Percentiles rank a stretch among this genome's conserved stretches.
phyloP scores from a whole-genome alignment of 2,113 vertebrate species.

The Kryptolebias marmoratus region DNA sequence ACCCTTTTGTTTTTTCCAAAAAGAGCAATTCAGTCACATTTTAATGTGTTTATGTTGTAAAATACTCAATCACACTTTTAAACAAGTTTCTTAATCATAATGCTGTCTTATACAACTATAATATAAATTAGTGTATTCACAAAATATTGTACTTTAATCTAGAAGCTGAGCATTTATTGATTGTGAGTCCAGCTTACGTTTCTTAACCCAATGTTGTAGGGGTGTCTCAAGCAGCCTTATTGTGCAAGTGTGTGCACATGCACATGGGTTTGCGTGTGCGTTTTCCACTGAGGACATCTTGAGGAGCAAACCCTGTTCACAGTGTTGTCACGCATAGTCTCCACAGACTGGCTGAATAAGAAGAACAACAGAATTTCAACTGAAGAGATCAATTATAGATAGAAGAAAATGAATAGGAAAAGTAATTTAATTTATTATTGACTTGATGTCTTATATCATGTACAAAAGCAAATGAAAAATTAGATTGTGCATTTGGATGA shows the following conservation, averaged over 20 bases:
- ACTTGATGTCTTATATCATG: constrained; percentile 86
- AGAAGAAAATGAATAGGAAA: constrained; percentile 85
- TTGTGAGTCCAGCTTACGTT: background rate
- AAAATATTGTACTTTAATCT: background rate
- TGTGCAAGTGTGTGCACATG: constrained; percentile 8
- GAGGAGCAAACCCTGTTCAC: constrained; percentile 60
- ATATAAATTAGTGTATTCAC: background rate
- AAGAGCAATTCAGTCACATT: background rate
- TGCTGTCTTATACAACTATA: background rate
- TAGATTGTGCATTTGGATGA: constrained; percentile 84
- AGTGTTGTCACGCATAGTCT: constrained; percentile 79
- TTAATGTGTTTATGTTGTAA: background rate
- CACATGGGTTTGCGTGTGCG: constrained; percentile 12
- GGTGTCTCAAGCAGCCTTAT: constrained; percentile 11
- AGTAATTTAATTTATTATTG: constrained; percentile 88
- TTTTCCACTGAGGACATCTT: constrained; percentile 47
- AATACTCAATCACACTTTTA: background rate
- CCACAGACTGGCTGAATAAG: constrained; percentile 77
- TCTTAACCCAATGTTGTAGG: background rate
- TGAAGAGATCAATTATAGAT: constrained; percentile 90
- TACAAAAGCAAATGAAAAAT: constrained; percentile 85
- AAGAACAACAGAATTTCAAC: constrained; percentile 85
- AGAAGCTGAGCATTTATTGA: background rate
- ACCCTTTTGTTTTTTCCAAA: no score
- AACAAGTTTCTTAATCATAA: background rate